Conservation (phyloP, 2,797 vertebrate species). For the Hemitrygon akajei region DNA sequence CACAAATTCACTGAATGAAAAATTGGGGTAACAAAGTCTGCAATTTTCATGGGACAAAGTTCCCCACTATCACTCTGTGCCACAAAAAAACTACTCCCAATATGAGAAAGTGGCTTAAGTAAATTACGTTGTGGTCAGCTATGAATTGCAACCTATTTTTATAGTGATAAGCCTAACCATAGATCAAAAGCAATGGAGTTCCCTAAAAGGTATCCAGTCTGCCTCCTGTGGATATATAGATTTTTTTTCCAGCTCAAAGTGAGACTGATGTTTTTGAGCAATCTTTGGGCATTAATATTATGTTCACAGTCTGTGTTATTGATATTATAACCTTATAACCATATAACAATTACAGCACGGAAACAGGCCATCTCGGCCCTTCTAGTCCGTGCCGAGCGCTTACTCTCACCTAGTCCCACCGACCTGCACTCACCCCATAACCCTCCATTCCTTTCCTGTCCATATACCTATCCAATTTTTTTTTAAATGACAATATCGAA, state of each 20-base stretch:
- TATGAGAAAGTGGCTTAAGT: neutral
- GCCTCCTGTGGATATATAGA: neutral
- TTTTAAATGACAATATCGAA: no score
- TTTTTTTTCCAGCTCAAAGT: neutral
- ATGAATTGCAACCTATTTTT: neutral
- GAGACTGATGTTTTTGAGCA: neutral
- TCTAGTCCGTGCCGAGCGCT: no score
- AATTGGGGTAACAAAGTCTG: neutral
- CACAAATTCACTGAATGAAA: neutral
- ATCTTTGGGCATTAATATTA: conserved; percentile 14
- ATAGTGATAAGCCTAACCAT: neutral
- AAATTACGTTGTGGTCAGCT: neutral
- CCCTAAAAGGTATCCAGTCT: neutral
- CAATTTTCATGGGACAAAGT: neutral
- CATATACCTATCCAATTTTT: no score
- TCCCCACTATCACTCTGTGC: neutral
- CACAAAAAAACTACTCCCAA: neutral
- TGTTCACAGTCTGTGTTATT: conserved; percentile 13
- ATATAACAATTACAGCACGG: no score
- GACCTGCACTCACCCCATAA: no score
- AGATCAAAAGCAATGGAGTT: neutral
- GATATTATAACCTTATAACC: no score
- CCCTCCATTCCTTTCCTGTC: no score
- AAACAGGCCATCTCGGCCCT: no score
- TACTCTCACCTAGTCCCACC: no score